Evolutionary conservation across 2,888 invertebrate genomes (phyloP).

Genomic region (Trissolcus brochymenae): DNA sequence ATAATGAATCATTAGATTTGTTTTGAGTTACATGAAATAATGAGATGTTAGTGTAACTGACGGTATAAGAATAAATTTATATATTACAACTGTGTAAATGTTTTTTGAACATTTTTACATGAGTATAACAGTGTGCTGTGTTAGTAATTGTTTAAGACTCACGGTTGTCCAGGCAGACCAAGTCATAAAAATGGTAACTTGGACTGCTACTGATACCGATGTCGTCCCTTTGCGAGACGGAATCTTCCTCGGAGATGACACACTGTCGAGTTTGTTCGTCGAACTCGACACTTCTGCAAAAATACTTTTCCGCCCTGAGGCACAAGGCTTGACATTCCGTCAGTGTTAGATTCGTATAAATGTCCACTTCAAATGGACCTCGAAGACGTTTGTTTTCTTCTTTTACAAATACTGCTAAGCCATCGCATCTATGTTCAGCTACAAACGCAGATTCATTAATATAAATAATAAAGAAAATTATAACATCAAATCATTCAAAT

Average conservation of each 20-base stretch:
- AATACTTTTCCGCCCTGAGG: conserved; percentile 91
- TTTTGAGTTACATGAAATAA: not conserved
- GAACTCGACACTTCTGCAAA: conserved; percentile 92
- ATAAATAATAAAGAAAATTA: not conserved
- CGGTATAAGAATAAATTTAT: not conserved
- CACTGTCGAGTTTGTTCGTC: conserved; percentile 92
- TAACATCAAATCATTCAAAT: no score
- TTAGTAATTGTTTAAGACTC: conserved; percentile 76
- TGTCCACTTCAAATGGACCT: conserved; percentile 92
- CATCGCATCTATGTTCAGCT: conserved; percentile 92
- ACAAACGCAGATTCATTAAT: conserved; percentile 55
- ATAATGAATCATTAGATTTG: not conserved
- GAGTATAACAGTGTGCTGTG: not conserved
- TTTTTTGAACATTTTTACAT: not conserved
- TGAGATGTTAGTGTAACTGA: conserved; percentile 13
- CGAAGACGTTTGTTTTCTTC: conserved; percentile 92
- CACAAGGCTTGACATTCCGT: conserved; percentile 94
- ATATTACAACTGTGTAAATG: no score
- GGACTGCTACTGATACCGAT: conserved; percentile 90
- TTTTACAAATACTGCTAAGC: conserved; percentile 90
- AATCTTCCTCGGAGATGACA: conserved; percentile 93
- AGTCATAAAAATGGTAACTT: conserved; percentile 91
- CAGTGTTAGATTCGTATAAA: conserved; percentile 89
- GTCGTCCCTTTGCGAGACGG: conserved; percentile 91
- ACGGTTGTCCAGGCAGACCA: conserved; percentile 93